Base-by-base conservation (phyloP, 2,113 vertebrate genomes). In the Microtus montanus region DNA sequence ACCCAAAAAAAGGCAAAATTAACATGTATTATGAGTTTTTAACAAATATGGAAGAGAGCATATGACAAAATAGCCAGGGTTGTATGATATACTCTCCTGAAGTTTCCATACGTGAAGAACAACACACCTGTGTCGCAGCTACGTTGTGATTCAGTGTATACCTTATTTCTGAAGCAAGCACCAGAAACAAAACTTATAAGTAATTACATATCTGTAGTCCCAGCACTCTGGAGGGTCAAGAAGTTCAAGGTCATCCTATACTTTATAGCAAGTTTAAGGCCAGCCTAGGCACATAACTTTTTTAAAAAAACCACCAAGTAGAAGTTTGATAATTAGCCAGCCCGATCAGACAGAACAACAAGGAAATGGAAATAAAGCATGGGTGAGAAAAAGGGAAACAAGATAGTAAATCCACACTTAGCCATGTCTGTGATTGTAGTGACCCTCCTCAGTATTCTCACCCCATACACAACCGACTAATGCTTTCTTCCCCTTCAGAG, bases 281-380 rank as follows among this genome's bases (percentile, higher is more conserved):
- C 79, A 82, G 35, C 79, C 47, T 82, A 35, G 3, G 38, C 20
- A 61, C 11, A 24, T 24, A 35, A 12, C 49, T 49, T 49, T 49
- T 52, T 17, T 54, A 71, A 71, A 79, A 41, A 54, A 74, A 35
- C 47, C 24, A 41, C 73, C 85, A 80, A 85, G 4, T 66, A 87
- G 54, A 93, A 78, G 54, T 58, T 85, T 74, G 66, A 68, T 78
- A 85, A 61, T 22, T 79, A 41, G 11, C 66, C 74, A 85, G n/a
- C 64, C 33, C n/a, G 74, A 68, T 77, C 82, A 92, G 64, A 87
- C 70, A 92, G 44, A 95, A 70, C 49, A 63, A 84, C 78, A 61
- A 14, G 19, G 17, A 12, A 71, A 10, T 49, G 49, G 49, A 49
- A 49, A 49, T 52, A 52, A 52, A 52, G 30, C 54, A 47, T 54